Evolutionary conservation across 2,888 invertebrate species (phyloP), one percentile per base, ranked within the genome.

Genomic region (Yponomeuta sedellus): DNA sequence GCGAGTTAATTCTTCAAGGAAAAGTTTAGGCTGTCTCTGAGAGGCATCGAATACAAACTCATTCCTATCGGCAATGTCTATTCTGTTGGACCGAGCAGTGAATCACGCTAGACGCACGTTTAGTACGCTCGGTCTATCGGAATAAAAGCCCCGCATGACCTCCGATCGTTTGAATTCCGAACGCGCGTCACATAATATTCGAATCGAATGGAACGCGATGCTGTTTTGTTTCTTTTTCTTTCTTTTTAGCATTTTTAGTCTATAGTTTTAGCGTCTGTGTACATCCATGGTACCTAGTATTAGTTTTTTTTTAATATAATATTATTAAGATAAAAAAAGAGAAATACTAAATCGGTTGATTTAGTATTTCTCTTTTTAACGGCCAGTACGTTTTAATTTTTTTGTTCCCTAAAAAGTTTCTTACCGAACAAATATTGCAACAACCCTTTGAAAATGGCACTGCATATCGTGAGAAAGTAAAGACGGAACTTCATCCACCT

Each of bases 381-480:
- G 12, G 44, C 44, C 44, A 16, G 44, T 16, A 52, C 2, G 3
- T 12, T 16, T 34, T 1, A 8, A 5, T 8, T 16, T 44, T 66
- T 64, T 66, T 40, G n/a, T 64, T 22, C 52, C 22, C 28, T 61
- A n/a, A 58, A 65, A 66, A 68, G 56, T 67, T 64, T 65, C 65
- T 67, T 65, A 64, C 67, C 44, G 20, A 67, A 44, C 64, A 65
- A 12, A 59, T 40, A 66, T 39, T 64, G 59, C 59, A 25, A 10
- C 66, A 71, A 70, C 73, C 71, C 71, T 72, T 65, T 67, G 66
- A 69, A 66, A 66, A 66, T 69, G 82, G 25, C 59, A 22, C 3
- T 25, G 59, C 75, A 76, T 74, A 75, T 80, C 89, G 88, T 90
- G 90, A 86, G 90, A 90, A 89, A 82, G 73, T 12, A 61, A 80